Evolutionary conservation across 1,140 invertebrate species (phyloP).

Genomic region (Panulirus ornatus): DNA sequence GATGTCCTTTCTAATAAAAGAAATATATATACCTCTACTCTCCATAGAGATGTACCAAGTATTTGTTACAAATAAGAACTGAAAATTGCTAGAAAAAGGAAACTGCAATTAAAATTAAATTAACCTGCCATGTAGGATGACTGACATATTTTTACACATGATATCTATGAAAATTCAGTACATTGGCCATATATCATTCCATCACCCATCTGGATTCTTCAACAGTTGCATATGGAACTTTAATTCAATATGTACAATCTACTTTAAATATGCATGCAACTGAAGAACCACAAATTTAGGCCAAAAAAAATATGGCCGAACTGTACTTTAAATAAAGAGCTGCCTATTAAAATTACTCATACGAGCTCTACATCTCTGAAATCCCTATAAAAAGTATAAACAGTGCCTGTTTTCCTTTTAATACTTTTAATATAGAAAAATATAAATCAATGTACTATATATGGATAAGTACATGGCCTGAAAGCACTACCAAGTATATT

Average conservation of each 20-base stretch:
- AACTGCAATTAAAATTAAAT: background rate
- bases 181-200: background rate
- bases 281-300: background rate
- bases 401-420: background rate
- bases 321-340: background rate
- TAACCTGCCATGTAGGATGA: background rate
- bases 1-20: background rate
- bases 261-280: background rate
- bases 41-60: background rate
- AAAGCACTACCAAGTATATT: background rate
- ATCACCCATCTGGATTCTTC: background rate
- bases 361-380: background rate
- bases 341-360: background rate
- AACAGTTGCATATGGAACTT: background rate
- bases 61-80: background rate
- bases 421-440: constrained; percentile 13
- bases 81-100: background rate
- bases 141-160: background rate
- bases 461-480: constrained; percentile 11
- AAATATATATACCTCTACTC: background rate
- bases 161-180: background rate
- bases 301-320: background rate
- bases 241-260: background rate
- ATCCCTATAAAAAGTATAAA: constrained; percentile 8
- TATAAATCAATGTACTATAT: constrained; percentile 1